Base-by-base conservation (phyloP, 2,113 vertebrate species). In the Trematocara nigrifrons region DNA sequence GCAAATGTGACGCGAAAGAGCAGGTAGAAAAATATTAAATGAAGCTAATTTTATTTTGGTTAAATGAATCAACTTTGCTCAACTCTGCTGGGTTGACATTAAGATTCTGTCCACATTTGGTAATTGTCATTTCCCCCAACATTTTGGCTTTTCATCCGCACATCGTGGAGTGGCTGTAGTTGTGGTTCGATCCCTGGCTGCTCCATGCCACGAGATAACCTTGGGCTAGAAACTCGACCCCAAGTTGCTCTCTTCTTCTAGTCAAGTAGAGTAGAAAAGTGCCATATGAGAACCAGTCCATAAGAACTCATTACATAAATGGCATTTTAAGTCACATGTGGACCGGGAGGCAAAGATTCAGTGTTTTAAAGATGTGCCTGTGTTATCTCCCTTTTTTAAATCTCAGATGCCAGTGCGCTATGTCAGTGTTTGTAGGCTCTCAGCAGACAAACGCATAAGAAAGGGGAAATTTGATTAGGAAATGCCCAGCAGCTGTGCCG, bases 251-350 rank as follows among this genome's bases (percentile, higher is more conserved):
- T 64, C 1, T 64, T 64, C 10, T 64, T 64, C 59, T 64, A 20
- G 18, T 38, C 0, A 38, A 38, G 10, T 64, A n/a, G 33, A 38
- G 31, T 11, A 0, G 6, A 64, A 64, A 64, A 35, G 31, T 6
- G 6, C 31, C 9, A 18, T 4, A 35, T n/a, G 18, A 61, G 57
- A 61, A 35, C 0, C 0, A 18, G 57, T n/a, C 1, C 1, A 64
- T 35, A 59, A 33, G 7, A 59, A 33, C 56, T 35, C 3, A 0
- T 64, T 64, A 35, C 29, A 61, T 33, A 61, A 35, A 6, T 0
- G 57, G 9, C 9, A 64, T 64, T 35, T 64, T 64, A 35, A 64
- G 1, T 64, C 59, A 45, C 13, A 16, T 8, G 16, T 51, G 47
- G 16, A 8, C 47, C 20, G 10, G 18, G 0, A 22, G 1, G 4